Base-by-base conservation (phyloP, 2,888 invertebrate genomes). In the Galeopsomyia nigrocyanea region DNA sequence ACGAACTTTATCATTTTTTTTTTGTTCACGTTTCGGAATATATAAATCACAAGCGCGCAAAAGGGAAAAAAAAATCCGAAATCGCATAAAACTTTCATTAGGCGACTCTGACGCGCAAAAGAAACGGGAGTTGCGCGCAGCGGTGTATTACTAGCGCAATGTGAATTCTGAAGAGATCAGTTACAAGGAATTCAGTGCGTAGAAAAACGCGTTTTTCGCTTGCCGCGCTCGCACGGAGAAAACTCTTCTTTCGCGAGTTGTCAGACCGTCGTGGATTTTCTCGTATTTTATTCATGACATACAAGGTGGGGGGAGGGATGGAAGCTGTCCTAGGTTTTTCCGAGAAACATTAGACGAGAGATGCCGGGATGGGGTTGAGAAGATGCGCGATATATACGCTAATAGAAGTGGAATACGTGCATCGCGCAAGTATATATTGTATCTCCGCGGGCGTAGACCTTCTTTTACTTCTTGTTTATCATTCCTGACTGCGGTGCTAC, bases 281-380 rank as follows among this genome's bases (percentile, higher is more conserved):
- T 71, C 75, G 77, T 77, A 78, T 79, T 80, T 80, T 80, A 80
- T 80, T 80, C 80, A 80, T 80, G 80, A 78, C 78, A 76, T 79
- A 78, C 65, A 73, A 49, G 69, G n/a, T n/a, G n/a, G n/a, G n/a
- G n/a, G n/a, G n/a, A n/a, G n/a, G n/a, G n/a, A n/a, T n/a, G n/a
- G n/a, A n/a, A n/a, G 71, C 80, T 78, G 78, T 78, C 79, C 78
- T 76, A 78, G 76, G 74, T 55, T 73, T 77, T 71, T 56, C 47
- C 72, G 69, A 63, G 78, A 80, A 47, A 71, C 61, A 65, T 53
- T 50, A 57, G 51, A 57, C 57, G 21, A 64, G 53, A 53, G 53
- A 53, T 58, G 58, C 10, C 10, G 10, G 17, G 22, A 47, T 22
- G 47, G 26, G 26, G 26, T 26, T 26, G 2, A 13, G 56, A 22